Evolutionary conservation across 2,888 invertebrate genomes (phyloP), one percentile per base, ranked within the genome.

Genomic region (Steromphala cineraria): DNA sequence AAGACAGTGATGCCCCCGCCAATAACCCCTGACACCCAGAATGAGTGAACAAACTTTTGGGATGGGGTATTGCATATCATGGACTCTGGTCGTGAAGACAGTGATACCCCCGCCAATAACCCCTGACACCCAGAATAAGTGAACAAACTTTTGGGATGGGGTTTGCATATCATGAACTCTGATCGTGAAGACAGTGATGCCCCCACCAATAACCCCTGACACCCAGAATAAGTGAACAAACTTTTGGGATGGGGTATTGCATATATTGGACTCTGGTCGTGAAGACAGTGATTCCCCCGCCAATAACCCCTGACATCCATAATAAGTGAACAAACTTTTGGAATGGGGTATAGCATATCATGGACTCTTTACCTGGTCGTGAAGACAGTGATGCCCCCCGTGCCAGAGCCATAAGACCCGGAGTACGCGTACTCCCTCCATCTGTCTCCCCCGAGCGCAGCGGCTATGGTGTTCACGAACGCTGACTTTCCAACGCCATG

Each of bases 401-500:
- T n/a, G n/a, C n/a, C n/a, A 0, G 36, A 19, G 15, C 67, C 82
- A 13, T 62, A 67, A 0, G 71, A 71, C 15, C 82, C 82, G 3
- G 78, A 62, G 67, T 67, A 67, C 36, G 80, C 75, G 52, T 82
- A 67, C 36, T 82, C 82, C 21, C 71, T 56, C 80, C 80, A 82
- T 5, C 74, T 17, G 52, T 78, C 80, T 15, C 62, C 75, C 1
- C 75, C 80, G 1, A 82, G 46, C 4, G 80, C 80, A 0, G 82
- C 80, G 1, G 78, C 78, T n/a, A 80, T 21, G 1, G 80, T 67
- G 67, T 78, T 82, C 24, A 82, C 67, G 67, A 82, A 82, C 2
- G 82, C 67, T 5, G 82, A 82, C 56, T 82, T 82, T 0, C 82
- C 82, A 3, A 78, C 78, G 3, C 82, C 82, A 76, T 77, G 15